Evolutionary conservation across 2,888 invertebrate genomes (phyloP).

Genomic region (Lamellibrachia satsuma): DNA sequence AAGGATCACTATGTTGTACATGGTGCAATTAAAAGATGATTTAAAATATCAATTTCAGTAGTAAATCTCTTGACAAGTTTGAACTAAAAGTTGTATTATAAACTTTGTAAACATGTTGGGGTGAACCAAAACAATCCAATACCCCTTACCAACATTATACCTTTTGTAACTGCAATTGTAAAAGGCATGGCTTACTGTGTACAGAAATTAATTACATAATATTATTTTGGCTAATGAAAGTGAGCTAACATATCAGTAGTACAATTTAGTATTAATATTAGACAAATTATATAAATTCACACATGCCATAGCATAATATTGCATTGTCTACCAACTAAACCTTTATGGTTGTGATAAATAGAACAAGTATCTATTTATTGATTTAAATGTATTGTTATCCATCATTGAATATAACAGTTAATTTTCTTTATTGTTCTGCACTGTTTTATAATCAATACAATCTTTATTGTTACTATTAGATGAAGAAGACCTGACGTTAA

Average conservation of each 20-base stretch:
- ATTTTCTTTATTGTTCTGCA: constrained; percentile 30
- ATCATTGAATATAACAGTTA: constrained; percentile 19
- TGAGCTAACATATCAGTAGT: neutral
- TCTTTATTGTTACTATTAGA: constrained; percentile 41
- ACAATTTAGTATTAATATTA: neutral
- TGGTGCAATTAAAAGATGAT: too few relatives aligned
- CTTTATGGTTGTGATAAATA: neutral
- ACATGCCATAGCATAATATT: neutral
- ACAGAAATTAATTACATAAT: neutral
- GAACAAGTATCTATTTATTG: neutral
- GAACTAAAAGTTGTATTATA: too few relatives aligned
- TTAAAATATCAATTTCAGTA: too few relatives aligned
- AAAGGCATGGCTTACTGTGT: neutral
- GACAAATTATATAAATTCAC: neutral
- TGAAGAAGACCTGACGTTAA: constrained; percentile 50
- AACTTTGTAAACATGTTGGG: neutral
- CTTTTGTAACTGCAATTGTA: neutral
- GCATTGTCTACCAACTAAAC: neutral
- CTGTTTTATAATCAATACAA: neutral
- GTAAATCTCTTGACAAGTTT: too few relatives aligned
- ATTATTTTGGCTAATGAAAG: neutral
- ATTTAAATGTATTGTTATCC: neutral
- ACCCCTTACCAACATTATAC: neutral
- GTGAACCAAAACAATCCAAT: neutral
- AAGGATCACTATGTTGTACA: too few relatives aligned